A percentile compares a stretch with the other conserved stretches of the same genome.
Evolutionary conservation across 2,888 invertebrate species (phyloP).

Genomic region (Sminthurides aquaticus): DNA sequence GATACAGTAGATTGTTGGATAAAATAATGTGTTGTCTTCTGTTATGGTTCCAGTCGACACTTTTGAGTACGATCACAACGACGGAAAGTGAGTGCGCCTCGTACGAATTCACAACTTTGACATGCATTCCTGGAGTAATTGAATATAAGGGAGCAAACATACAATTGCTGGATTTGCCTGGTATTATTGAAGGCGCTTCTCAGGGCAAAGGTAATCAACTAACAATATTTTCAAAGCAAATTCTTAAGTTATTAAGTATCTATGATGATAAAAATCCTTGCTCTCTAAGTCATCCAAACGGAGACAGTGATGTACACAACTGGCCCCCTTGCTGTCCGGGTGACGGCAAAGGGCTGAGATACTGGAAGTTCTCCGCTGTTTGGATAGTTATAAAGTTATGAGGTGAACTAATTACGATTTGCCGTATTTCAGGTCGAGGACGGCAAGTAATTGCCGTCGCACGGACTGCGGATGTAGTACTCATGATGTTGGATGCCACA

Average conservation of each 20-base stretch:
- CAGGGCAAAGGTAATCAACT: constrained; percentile 61
- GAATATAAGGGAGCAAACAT: constrained; percentile 98
- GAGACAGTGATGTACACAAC: background rate
- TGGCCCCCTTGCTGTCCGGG: constrained; percentile 11
- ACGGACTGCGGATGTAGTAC: constrained; percentile 89
- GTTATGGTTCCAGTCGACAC: constrained; percentile 63
- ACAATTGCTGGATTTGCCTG: constrained; percentile 94
- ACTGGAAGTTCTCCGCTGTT: background rate
- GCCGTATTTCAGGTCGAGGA: constrained; percentile 32
- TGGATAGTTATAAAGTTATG: constrained; percentile 1
- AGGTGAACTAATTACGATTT: background rate
- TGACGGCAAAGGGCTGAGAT: constrained; percentile 15
- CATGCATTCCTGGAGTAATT: constrained; percentile 95
- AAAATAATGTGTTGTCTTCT: constrained; percentile 2
- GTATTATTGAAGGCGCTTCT: constrained; percentile 98
- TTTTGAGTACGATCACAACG: constrained; percentile 87
- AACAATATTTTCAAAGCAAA: constrained; percentile 44
- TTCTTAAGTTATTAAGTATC: constrained; percentile 1
- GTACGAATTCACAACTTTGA: constrained; percentile 97
- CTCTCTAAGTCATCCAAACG: constrained; percentile 4
- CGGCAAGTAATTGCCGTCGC: constrained; percentile 87
- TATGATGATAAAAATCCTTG: constrained; percentile 20
- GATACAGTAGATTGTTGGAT: too few relatives aligned
- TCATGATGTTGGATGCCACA: constrained; percentile 99
- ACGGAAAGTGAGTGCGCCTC: constrained; percentile 95